Conservation (phyloP, 2,797 vertebrate species). For the Podarcis lilfordi region DNA sequence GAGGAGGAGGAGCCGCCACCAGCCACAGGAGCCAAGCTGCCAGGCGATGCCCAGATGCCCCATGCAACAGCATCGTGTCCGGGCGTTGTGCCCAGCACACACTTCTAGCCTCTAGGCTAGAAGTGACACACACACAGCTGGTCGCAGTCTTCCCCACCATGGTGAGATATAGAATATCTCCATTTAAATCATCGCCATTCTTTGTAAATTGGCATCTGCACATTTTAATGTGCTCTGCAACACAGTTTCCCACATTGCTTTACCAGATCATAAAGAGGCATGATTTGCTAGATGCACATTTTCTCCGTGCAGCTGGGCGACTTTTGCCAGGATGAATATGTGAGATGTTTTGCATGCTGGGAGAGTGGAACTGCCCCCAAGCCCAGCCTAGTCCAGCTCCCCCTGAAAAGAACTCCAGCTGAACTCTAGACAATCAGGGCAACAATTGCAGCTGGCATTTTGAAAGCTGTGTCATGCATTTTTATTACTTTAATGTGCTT, state of each 20-base stretch:
- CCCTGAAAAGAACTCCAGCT: background rate
- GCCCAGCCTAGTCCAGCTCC: background rate
- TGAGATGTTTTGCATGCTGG: background rate
- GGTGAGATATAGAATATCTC: no score
- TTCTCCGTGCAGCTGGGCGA: constrained; percentile 29
- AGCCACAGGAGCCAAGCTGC: no score
- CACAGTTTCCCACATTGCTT: constrained; percentile 11
- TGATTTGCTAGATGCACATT: constrained; percentile 33
- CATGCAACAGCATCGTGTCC: no score
- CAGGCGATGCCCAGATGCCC: no score
- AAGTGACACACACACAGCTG: no score
- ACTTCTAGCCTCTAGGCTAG: no score
- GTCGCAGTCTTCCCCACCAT: no score
- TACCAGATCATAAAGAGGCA: constrained; percentile 1
- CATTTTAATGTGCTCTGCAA: background rate
- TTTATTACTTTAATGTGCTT: background rate
- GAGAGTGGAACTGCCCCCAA: background rate
- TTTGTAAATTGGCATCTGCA: no score
- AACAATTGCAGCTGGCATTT: background rate
- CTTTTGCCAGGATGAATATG: constrained; percentile 7
- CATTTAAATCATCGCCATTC: no score
- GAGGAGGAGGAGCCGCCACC: no score
- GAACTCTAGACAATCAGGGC: background rate
- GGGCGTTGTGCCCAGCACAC: no score
- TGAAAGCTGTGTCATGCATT: background rate